Evolutionary conservation across 1,140 invertebrate species (phyloP).

Genomic region (Calosoma granatense): DNA sequence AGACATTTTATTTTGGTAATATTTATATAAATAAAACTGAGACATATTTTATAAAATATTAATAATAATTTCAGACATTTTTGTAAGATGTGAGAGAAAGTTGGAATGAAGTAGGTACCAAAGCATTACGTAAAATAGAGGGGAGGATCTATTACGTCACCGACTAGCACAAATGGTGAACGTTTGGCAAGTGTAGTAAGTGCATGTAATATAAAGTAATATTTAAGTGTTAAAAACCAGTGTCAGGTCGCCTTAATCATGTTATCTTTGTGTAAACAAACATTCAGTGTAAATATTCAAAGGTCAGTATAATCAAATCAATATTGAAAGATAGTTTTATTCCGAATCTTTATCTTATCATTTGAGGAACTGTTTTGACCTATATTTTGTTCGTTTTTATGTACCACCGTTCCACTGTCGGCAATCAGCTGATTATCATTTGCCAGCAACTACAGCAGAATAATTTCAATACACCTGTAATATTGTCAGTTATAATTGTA

Average conservation of each 20-base stretch:
- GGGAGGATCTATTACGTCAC: background rate
- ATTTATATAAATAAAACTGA: background rate
- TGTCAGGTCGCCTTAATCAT: constrained; percentile 16
- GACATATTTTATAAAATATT: background rate
- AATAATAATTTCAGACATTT: background rate
- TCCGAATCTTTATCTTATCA: constrained; percentile 13
- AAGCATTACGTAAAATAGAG: background rate
- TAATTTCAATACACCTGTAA: background rate
- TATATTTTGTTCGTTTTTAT: background rate
- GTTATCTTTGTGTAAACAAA: constrained; percentile 27
- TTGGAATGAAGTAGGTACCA: background rate
- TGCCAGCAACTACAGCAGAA: too few species aligned
- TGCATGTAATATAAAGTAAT: background rate
- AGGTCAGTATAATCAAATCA: constrained; percentile 30
- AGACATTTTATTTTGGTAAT: background rate
- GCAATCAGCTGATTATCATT: background rate
- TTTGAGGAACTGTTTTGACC: background rate
- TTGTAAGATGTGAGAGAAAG: background rate
- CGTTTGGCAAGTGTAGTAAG: background rate
- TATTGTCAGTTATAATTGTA: constrained; percentile 4
- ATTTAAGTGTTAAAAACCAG: constrained; percentile 6
- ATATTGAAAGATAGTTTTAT: constrained; percentile 7
- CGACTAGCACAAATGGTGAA: background rate
- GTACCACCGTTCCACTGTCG: background rate
- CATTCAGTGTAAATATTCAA: constrained; percentile 23